phyloP scores from a whole-genome alignment of 2,113 vertebrate genomes.

The Aythya baeri region DNA sequence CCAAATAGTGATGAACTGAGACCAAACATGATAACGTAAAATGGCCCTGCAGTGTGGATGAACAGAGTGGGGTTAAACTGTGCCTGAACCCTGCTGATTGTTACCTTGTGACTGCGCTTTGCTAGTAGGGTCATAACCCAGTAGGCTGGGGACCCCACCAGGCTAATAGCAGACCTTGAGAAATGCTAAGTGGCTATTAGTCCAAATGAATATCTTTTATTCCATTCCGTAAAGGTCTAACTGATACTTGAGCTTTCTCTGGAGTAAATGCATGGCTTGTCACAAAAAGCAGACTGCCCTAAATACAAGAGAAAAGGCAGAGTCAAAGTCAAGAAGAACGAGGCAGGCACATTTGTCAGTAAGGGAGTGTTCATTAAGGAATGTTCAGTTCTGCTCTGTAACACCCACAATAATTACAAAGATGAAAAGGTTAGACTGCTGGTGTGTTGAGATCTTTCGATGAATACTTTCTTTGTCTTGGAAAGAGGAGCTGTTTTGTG shows the following conservation, averaged over 20 bases:
- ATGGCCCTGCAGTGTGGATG: not conserved
- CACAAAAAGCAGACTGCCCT: not conserved
- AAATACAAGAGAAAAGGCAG: not conserved
- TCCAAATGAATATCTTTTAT: not conserved
- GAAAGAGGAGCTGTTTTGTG: not conserved
- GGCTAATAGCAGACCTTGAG: not conserved
- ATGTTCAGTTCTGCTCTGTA: not conserved
- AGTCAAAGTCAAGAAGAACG: not conserved
- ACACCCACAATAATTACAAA: not conserved
- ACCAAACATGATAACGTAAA: not conserved
- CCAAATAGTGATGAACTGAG: not conserved
- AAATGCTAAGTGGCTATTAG: not conserved
- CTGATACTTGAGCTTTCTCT: not conserved
- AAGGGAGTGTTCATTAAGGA: not conserved
- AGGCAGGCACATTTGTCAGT: not conserved
- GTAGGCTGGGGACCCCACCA: accelerated
- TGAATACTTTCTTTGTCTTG: not conserved
- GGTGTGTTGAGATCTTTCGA: not conserved
- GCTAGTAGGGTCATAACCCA: not conserved
- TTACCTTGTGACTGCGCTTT: not conserved
- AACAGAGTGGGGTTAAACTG: not conserved
- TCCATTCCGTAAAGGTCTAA: not conserved
- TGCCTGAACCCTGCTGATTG: not conserved
- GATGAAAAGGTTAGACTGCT: not conserved
- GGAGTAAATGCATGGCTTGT: not conserved